Conservation (phyloP, 2,113 vertebrate species). For the Daboia siamensis region DNA sequence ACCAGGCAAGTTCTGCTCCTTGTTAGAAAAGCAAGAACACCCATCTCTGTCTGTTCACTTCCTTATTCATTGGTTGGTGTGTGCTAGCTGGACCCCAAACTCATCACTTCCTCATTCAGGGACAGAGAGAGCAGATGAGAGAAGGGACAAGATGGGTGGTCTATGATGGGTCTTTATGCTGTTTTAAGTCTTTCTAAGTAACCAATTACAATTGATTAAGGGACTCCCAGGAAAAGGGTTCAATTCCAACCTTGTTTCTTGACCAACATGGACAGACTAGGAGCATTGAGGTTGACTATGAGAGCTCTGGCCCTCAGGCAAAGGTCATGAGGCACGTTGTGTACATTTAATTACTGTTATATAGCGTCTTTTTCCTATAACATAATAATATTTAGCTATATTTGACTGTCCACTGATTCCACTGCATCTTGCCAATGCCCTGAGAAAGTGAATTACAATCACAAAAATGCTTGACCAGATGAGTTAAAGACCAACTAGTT, state of each 20-base stretch:
- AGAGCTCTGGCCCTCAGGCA: neutral
- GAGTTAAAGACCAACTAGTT: neutral
- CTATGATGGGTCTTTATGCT: neutral
- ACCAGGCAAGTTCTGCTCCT: neutral
- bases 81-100: neutral
- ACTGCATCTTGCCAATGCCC: neutral
- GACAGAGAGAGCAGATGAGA: neutral
- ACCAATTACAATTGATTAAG: neutral
- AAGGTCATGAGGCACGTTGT: neutral
- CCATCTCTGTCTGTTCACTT: neutral
- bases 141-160: neutral
- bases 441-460: neutral
- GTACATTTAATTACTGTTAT: neutral
- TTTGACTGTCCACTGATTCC: neutral
- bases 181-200: neutral
- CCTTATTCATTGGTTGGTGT: neutral
- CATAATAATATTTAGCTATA: neutral
- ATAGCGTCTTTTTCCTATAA: neutral
- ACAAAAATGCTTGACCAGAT: neutral
- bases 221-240: neutral
- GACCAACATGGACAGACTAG: neutral
- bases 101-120: neutral
- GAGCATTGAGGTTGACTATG: neutral
- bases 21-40: neutral
- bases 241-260: neutral